Evolutionary conservation across 2,888 invertebrate genomes (phyloP), one percentile per base, ranked within the genome.

Genomic region (Stenoptilia bipunctidactyla): DNA sequence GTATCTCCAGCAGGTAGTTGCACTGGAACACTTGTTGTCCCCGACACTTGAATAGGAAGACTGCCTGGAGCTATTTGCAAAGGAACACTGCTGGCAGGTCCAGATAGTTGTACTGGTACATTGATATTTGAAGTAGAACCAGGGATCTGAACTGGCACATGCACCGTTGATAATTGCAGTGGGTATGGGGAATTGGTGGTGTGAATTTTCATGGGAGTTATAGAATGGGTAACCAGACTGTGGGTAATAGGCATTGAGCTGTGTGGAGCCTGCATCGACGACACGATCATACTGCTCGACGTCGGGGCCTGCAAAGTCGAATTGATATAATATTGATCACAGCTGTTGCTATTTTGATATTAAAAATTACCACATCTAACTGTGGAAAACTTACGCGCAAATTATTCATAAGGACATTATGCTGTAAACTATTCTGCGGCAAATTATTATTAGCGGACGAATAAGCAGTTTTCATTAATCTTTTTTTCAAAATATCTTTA

Each of bases 251-350:
- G 70, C 61, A 82, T 67, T 40, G 79, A 74, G 66, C 66, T 80
- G 63, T 76, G 77, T 42, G 79, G 65, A 54, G 70, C 69, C 56
- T 76, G 80, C 64, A 83, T 66, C 48, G 83, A 79, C 46, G 83
- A 74, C 57, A 83, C 76, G 58, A 83, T 75, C 83, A 82, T 82
- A 58, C 80, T 79, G 79, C 72, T 79, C 55, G 82, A 65, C 58
- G 72, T 76, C 60, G 82, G 80, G 61, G 79, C 70, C 83, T 83
- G 74, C 56, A 82, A 82, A 43, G 48, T 55, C 47, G 61, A 56
- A 61, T 62, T 61, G n/a, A 56, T 55, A 58, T 55, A 62, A 66
- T 58, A 69, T 20, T 20, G 20, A 20, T 5, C 20, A 20, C 20
- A 20, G 20, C 20, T 20, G 20, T 20, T 20, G 8, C 4, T 37